Percentiles rank a stretch among this genome's conserved stretches.
phyloP scores from a whole-genome alignment of 1,140 invertebrate genomes.

The Acromyrmex charruanus region DNA sequence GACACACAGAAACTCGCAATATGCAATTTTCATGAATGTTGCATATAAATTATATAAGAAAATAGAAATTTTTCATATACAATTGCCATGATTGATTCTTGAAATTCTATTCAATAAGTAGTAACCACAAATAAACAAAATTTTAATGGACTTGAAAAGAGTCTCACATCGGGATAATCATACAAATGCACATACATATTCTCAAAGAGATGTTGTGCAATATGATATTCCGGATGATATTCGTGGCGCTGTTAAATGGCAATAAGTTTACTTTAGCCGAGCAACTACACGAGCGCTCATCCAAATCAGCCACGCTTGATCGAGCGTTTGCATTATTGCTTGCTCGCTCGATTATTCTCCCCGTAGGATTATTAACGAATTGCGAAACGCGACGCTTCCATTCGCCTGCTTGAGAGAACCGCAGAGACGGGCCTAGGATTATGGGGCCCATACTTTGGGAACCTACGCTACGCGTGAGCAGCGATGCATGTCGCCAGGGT shows the following conservation, averaged over 20 bases:
- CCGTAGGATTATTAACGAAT: constrained; percentile 62
- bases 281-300: constrained; percentile 8
- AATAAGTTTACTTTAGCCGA: constrained; percentile 1
- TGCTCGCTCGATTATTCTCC: constrained; percentile 21
- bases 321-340: constrained; percentile 42
- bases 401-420: constrained; percentile 37
- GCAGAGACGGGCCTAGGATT: background rate
- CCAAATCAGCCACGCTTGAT: constrained; percentile 37
- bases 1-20: background rate
- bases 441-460: constrained; percentile 32
- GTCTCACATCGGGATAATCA: background rate
- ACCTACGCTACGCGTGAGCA: constrained; percentile 49
- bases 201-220: background rate
- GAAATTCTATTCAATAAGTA: constrained; percentile 10
- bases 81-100: background rate
- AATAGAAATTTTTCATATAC: background rate
- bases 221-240: constrained; percentile 24
- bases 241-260: background rate
- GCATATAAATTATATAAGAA: too few relatives aligned
- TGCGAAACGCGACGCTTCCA: constrained; percentile 10
- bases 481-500: constrained; percentile 71
- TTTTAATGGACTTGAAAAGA: constrained; percentile 1
- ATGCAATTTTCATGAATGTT: background rate
- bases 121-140: background rate
- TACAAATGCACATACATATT: background rate